Evolutionary conservation across 2,113 vertebrate genomes (phyloP), one percentile per base, ranked within the genome.

Genomic region (Tenrec ecaudatus): DNA sequence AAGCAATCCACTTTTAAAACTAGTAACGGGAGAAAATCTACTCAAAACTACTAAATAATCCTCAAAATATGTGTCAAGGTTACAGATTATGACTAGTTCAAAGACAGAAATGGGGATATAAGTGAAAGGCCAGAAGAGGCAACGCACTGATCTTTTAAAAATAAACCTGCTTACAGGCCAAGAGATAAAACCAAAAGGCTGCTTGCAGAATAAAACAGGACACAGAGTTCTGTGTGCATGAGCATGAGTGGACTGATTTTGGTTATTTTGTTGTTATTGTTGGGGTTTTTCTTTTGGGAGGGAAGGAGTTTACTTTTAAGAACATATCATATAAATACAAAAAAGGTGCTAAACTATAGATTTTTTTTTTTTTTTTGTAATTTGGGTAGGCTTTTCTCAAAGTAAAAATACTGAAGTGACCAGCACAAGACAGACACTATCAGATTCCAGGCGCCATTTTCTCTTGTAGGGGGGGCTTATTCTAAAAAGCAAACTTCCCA

Each of bases 11-110:
- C n/a, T 82, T 86, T 88, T 31, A 82, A 86, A 92, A 86, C 4
- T 33, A 86, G 23, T 47, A 68, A 66, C 1, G 87, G 27, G 77
- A 81, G 29, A 77, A 29, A 93, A 95, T 68, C 57, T 68, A 79
- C 14, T 88, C 53, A 69, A 77, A 89, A 94, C 62, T 87, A 86
- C n/a, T 75, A 82, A 53, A 40, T 85, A 82, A 4, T 90, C 40
- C 66, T 89, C 81, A 60, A 91, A 69, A 89, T 73, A 86, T 2
- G 25, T 47, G 43, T 47, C 5, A 53, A 53, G 11, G 47, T 53
- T 53, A 53, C 9, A 69, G 6, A n/a, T 6, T 88, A 79, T 82
- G 27, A 31, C 20, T 82, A 83, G 9, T 81, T 85, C 19, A 66
- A 27, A 83, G 22, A 53, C 47, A 53, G 47, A 73, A 33, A 19